Conservation (phyloP, 2,113 vertebrate genomes). For the Cyphomyrus plagiostoma region DNA sequence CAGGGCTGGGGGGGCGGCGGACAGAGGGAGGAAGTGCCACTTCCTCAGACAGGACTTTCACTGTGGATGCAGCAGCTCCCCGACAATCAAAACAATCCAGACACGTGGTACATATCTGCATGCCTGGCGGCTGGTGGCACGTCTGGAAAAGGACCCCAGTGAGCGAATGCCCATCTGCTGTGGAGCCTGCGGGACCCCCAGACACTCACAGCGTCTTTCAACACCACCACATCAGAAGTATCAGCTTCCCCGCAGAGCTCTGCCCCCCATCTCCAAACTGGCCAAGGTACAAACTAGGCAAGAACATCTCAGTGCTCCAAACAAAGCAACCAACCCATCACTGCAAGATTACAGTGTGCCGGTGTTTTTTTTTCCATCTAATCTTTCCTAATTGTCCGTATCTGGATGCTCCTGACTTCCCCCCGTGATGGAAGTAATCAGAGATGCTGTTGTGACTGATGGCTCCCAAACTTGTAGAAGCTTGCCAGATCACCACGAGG, state of each 20-base stretch:
- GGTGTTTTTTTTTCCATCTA: background rate
- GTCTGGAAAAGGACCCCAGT: constrained; percentile 48
- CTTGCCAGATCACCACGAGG: background rate
- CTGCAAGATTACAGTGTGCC: background rate
- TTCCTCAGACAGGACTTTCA: background rate
- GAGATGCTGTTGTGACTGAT: background rate
- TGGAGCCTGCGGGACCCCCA: constrained; percentile 42
- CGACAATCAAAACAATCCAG: background rate
- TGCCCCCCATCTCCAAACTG: background rate
- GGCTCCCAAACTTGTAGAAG: background rate
- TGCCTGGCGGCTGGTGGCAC: constrained; percentile 39
- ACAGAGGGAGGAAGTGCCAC: background rate
- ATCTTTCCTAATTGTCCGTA: background rate
- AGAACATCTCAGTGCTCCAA: background rate
- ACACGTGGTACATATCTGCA: background rate
- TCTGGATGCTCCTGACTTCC: constrained; percentile 18
- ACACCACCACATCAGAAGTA: background rate
- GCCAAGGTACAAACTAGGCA: background rate
- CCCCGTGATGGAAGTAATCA: background rate
- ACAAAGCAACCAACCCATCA: background rate
- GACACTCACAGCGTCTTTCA: background rate
- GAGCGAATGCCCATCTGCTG: constrained; percentile 60
- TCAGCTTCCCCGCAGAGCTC: background rate
- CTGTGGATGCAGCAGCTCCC: background rate
- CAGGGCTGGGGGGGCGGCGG: background rate